Base-by-base conservation (phyloP, 2,888 invertebrate species). In the Apotomis turbidana region DNA sequence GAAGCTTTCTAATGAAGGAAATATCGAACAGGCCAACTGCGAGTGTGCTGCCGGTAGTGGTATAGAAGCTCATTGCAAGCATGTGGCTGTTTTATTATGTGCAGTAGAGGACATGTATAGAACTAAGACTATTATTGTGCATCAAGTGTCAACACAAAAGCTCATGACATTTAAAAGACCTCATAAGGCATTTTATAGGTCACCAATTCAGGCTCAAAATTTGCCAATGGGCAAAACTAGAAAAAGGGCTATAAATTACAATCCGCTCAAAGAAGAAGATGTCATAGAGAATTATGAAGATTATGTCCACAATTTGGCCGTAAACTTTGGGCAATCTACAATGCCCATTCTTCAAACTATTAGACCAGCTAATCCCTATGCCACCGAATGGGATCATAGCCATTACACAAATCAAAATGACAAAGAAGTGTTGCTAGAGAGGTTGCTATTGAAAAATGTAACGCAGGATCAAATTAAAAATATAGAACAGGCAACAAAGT, bases 31-130 rank as follows among this genome's bases (percentile, higher is more conserved):
- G 36, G 62, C 62, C n/a, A 62, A 51, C 36, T 62, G 62, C 36
- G 62, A 62, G 62, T 62, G 62, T 62, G 51, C 62, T 62, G 49
- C 36, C 5, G 51, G 62, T 13, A 62, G 62, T 62, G 51, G 62
- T 12, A 49, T 36, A 12, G 12, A 62, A 62, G 62, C 51, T 10
- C 62, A 62, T 49, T 62, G 62, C 36, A 62, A 62, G 36, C 62
- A 51, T 62, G 62, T 62, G 27, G 51, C 62, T 5, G 62, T 62
- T 36, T 12, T 51, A 12, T 36, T 27, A 36, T 51, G 36, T 51
- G 61, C 51, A 49, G 61, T 62, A 12, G 61, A 62, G 46, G 49
- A 51, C 5, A 62, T 51, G 49, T 62, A 5, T 27, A n/a, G 61
- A 51, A 62, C 51, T 6, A 62, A 51, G 6, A 62, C 62, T 5